These are phyloP conservation scores for Drosophila fulvimacula DNA, from an alignment of 2,888 invertebrate species.

Conservation along the genomic window DNA sequence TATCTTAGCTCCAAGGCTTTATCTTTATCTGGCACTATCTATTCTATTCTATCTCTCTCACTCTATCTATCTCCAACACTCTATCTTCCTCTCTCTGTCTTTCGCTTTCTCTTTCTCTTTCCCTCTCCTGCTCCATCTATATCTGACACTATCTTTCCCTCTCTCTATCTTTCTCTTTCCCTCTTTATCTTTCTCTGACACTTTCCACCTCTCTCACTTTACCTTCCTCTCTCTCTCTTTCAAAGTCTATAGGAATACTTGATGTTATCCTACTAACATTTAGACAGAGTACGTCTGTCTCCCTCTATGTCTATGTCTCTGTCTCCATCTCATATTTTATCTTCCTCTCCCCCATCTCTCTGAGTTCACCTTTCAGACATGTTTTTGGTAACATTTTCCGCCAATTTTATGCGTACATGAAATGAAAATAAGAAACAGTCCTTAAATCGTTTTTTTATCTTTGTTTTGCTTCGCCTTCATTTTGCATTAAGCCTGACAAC, in stretches of 20 bases:
- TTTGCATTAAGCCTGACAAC: conserved; percentile 58
- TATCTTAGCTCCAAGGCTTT: too few relatives aligned
- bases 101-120: not conserved
- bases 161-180: not conserved
- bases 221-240: too few relatives aligned
- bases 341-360: not conserved
- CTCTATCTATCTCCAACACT: not conserved
- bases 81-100: not conserved
- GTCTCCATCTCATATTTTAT: not conserved
- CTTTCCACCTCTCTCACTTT: not conserved
- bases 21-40: not conserved
- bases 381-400: conserved; percentile 5
- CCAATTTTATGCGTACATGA: conserved; percentile 4
- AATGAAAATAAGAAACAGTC: conserved; percentile 37
- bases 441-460: not conserved
- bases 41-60: not conserved
- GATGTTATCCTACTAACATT: not conserved
- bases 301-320: not conserved
- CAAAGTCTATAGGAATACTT: too few relatives aligned
- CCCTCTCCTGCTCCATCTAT: not conserved
- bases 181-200: not conserved
- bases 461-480: conserved; percentile 5
- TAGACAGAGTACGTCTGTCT: not conserved
- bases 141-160: not conserved
- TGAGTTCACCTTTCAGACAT: not conserved